phyloP scores from a whole-genome alignment of 2,797 vertebrate species.

The Hypotaenidia philippensis region DNA sequence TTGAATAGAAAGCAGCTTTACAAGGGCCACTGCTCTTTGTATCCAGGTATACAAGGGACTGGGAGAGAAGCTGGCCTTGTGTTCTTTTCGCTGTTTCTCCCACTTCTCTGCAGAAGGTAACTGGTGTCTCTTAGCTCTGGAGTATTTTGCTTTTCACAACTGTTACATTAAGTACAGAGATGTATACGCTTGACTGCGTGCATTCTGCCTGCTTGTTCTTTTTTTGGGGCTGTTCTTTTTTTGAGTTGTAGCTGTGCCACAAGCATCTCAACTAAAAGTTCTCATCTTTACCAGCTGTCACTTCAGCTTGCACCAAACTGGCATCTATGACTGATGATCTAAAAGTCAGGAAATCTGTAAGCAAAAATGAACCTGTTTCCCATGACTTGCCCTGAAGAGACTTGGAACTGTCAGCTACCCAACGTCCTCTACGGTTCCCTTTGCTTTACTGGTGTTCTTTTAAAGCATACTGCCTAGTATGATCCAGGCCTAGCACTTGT shows the following conservation, averaged over 20 bases:
- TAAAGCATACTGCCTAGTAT: not conserved
- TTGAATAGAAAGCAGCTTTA: not conserved
- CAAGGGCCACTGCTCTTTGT: not conserved
- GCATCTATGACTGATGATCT: not conserved
- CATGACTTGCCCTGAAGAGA: not conserved
- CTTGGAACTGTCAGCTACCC: not conserved
- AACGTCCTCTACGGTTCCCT: not conserved
- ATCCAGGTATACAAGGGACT: not conserved
- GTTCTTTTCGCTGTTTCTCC: not conserved
- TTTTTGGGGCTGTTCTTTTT: not conserved
- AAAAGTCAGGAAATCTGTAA: not conserved
- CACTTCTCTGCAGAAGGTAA: not conserved
- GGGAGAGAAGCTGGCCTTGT: not conserved
- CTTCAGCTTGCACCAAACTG: not conserved
- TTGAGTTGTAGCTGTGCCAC: not conserved
- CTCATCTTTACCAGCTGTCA: not conserved
- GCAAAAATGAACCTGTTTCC: not conserved
- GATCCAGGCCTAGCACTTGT: not conserved
- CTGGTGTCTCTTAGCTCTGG: not conserved
- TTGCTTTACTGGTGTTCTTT: not conserved
- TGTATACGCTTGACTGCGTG: not conserved
- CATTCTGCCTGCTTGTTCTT: not conserved
- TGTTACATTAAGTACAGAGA: not conserved
- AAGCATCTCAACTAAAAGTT: not conserved
- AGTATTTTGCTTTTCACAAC: not conserved